A percentile compares a stretch with the other conserved stretches of the same genome.
Conservation (phyloP, 2,888 invertebrate genomes). For the Orthosia gothica region DNA sequence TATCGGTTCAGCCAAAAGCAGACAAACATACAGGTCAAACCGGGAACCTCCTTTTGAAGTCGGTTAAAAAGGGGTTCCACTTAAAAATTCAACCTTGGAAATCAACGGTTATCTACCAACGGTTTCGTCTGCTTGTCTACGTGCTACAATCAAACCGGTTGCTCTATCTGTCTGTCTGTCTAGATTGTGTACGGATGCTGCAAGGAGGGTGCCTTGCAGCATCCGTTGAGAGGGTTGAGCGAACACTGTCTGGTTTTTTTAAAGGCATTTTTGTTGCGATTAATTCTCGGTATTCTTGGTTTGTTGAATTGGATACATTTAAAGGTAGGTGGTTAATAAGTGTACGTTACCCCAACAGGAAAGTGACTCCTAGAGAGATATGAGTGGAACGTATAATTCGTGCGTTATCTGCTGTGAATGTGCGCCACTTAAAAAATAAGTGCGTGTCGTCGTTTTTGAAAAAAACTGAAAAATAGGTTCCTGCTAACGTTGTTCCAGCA, state of each 20-base stretch:
- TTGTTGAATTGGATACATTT: not conserved
- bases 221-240: conserved; percentile 17
- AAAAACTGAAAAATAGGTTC: too few relatives aligned
- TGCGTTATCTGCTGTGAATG: too few relatives aligned
- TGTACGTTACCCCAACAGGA: too few relatives aligned
- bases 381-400: too few relatives aligned
- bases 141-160: conserved; percentile 7
- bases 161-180: conserved; percentile 11
- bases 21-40: too few relatives aligned
- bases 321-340: not conserved
- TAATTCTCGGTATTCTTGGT: not conserved
- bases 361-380: too few relatives aligned
- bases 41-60: too few relatives aligned
- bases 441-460: too few relatives aligned
- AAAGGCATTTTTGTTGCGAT: not conserved
- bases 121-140: conserved; percentile 5
- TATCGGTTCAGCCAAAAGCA: too few relatives aligned
- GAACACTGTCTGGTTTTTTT: not conserved
- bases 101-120: conserved; percentile 6
- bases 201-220: too few relatives aligned
- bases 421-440: too few relatives aligned
- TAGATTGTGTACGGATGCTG: not conserved
- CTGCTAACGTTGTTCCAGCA: too few relatives aligned
- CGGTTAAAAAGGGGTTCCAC: not conserved
- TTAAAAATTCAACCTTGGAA: conserved; percentile 6